phyloP scores from a whole-genome alignment of 2,888 invertebrate species.

The Ochropleura leucogaster region DNA sequence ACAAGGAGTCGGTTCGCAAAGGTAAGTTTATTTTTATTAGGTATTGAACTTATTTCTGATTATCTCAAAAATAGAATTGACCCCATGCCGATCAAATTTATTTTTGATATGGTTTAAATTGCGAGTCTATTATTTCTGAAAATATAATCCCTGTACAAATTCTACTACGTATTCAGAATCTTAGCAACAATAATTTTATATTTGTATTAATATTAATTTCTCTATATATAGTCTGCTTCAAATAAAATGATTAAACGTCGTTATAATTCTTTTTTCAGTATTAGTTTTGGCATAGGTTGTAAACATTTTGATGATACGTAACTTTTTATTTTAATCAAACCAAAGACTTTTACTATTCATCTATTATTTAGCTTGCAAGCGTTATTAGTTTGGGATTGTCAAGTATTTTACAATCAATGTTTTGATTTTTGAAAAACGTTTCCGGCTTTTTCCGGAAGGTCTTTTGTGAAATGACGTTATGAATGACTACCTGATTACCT shows the following conservation, averaged over 20 bases:
- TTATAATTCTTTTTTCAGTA: neutral
- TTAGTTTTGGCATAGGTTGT: constrained; percentile 23
- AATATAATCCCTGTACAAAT: neutral
- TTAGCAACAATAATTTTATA: neutral
- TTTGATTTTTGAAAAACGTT: constrained; percentile 21
- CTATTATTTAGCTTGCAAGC: neutral
- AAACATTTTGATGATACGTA: constrained; percentile 50
- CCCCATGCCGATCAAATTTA: neutral
- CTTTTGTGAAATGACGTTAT: constrained; percentile 52
- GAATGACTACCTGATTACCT: constrained; percentile 68
- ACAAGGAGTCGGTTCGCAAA: constrained; percentile 65
- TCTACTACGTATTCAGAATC: neutral
- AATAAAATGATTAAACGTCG: neutral
- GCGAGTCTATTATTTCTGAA: neutral
- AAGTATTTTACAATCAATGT: constrained; percentile 8
- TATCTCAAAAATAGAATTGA: neutral
- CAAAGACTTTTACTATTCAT: neutral
- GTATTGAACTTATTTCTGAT: neutral
- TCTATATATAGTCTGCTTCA: neutral
- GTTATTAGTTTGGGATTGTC: neutral
- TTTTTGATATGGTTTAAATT: neutral
- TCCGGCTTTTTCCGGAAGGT: constrained; percentile 27
- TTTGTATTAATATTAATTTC: neutral
- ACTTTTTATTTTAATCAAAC: neutral
- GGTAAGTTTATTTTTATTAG: constrained; percentile 47